Evolutionary conservation across 2,888 invertebrate species (phyloP).

Genomic region (Phalera bucephala): DNA sequence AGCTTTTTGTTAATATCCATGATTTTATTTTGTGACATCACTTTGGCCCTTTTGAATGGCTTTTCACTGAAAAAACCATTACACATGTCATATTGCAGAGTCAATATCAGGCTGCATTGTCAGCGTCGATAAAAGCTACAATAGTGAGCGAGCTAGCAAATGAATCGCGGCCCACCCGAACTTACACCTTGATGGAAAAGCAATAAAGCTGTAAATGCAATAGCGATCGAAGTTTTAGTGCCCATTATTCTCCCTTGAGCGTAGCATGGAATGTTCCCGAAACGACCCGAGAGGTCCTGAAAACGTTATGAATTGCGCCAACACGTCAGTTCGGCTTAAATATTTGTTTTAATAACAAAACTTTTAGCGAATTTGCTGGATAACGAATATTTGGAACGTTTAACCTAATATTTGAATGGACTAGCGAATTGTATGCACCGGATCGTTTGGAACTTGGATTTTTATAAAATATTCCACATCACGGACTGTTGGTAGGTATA

Average conservation of each 20-base stretch:
- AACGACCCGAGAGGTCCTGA: slow-evolving; percentile 8
- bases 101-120: slow-evolving; percentile 13
- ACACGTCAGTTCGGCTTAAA: slow-evolving; percentile 22
- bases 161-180: neutral
- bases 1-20: no score
- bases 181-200: slow-evolving; percentile 6
- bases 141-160: slow-evolving; percentile 7
- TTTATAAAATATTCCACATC: no score
- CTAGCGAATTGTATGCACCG: slow-evolving; percentile 2
- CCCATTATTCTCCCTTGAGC: slow-evolving; percentile 17
- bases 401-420: slow-evolving; percentile 7
- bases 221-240: slow-evolving; percentile 10
- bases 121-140: slow-evolving; percentile 8
- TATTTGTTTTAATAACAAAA: slow-evolving; percentile 28
- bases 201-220: slow-evolving; percentile 9
- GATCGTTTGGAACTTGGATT: neutral
- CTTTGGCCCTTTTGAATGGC: no score
- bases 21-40: no score
- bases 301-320: slow-evolving; percentile 13
- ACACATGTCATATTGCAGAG: slow-evolving; percentile 4
- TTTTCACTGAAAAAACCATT: neutral
- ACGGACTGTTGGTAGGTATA: no score
- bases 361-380: slow-evolving; percentile 3
- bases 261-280: slow-evolving; percentile 8
- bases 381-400: slow-evolving; percentile 2